Evolutionary conservation across 2,888 invertebrate species (phyloP), one percentile per base, ranked within the genome.

Genomic region (Operophtera brumata): DNA sequence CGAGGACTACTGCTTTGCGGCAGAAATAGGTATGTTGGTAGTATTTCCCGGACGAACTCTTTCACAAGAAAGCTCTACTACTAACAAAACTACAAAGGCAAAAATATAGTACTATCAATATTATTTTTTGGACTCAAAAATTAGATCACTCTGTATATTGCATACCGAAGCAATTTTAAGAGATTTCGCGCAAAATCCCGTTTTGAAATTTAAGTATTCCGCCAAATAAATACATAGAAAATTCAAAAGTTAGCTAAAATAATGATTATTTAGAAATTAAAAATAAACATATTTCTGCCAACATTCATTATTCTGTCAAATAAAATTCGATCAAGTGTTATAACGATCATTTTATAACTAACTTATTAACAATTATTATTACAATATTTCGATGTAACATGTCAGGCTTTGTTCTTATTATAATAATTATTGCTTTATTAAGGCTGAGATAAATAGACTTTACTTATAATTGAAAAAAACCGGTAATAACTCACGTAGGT

Each of bases 181-280:
- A 30, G 30, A 9, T 30, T 28, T 28, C 7, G 2, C 7, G 0
- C 0, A 30, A 30, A 30, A 30, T 9, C 30, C n/a, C 2, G 2
- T 34, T n/a, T 34, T 34, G 34, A n/a, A 34, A 13, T 51, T 62
- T 71, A 74, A 74, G 74, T 74, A 70, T 53, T 69, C 35, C 57
- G 70, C 74, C 74, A 48, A 20, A 57, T 41, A 40, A 43, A 46
- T 51, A 28, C 48, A 46, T 53, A 54, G 8, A 30, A 30, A 8
- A 36, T 36, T 20, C 32, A 40, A 60, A 42, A 57, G 65, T 67
- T 11, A 62, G 36, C 61, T 67, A 68, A 56, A 57, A 66, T 70
- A 64, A 68, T 71, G 65, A 67, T 62, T 62, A 62, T 48, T 52
- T 44, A 14, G 11, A 41, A 36, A 43, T 30, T 14, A 36, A 13